A percentile compares a stretch with the other conserved stretches of the same genome.
Evolutionary conservation across 2,113 vertebrate species (phyloP).

Genomic region (Pachypanchax playfairii): DNA sequence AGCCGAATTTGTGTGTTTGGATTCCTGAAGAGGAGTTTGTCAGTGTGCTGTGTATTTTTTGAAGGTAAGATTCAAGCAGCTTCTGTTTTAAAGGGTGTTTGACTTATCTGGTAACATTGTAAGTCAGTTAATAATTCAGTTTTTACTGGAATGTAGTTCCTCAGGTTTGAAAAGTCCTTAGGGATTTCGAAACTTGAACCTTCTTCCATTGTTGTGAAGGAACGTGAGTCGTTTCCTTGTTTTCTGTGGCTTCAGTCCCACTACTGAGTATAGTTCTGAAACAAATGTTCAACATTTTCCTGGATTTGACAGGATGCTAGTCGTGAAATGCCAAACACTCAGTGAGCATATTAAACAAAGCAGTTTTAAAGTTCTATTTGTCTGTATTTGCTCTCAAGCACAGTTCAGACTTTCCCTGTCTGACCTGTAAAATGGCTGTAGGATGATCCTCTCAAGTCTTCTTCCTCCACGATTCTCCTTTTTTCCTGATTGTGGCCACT

Average conservation of each 20-base stretch:
- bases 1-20: conserved; percentile 17
- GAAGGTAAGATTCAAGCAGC: conserved; percentile 51
- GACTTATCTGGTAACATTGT: conserved; percentile 37
- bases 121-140: conserved; percentile 11
- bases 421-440: conserved; percentile 28
- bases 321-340: conserved; percentile 11
- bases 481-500: conserved; percentile 31
- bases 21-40: conserved; percentile 37
- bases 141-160: conserved; percentile 41
- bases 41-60: conserved; percentile 24
- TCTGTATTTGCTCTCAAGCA: background rate
- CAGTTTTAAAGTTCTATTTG: background rate
- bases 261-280: background rate
- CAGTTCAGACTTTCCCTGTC: conserved; percentile 9
- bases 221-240: conserved; percentile 10
- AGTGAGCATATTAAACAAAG: background rate
- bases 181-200: conserved; percentile 28
- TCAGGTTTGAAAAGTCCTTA: conserved; percentile 29
- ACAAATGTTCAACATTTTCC: background rate
- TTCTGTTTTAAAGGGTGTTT: conserved; percentile 31
- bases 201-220: conserved; percentile 1
- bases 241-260: conserved; percentile 2
- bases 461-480: background rate
- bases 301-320: conserved; percentile 2
- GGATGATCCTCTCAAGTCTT: conserved; percentile 17